phyloP scores from a whole-genome alignment of 2,797 vertebrate species.

The Acanthiza pusilla region DNA sequence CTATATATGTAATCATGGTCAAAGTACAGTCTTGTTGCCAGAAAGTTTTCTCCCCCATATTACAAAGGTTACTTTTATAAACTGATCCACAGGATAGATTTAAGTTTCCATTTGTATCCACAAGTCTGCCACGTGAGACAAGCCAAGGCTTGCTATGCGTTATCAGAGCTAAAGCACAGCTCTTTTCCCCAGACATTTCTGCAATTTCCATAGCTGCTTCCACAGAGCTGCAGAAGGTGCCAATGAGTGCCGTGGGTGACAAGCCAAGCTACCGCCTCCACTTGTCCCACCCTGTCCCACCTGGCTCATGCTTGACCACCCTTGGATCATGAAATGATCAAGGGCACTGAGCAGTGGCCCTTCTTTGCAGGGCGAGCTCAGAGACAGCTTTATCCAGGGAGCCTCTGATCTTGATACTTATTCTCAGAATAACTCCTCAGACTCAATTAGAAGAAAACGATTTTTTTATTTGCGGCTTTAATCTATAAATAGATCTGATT shows the following conservation, averaged over 20 bases:
- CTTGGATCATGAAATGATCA: background rate
- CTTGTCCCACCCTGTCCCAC: accelerated
- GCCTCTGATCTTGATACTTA: background rate
- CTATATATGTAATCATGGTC: background rate
- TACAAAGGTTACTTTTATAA: background rate
- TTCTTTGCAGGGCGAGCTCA: background rate
- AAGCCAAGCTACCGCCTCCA: background rate
- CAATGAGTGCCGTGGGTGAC: background rate
- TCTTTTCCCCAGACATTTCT: background rate
- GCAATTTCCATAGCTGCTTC: background rate
- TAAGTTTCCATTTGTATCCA: background rate
- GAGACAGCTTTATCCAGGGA: background rate
- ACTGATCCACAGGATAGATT: background rate
- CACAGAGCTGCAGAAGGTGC: background rate
- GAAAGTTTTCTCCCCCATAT: background rate
- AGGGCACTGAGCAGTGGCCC: background rate
- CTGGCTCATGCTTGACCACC: background rate
- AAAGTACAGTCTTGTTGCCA: background rate
- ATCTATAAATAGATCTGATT: background rate
- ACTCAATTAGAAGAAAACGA: background rate
- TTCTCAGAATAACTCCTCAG: background rate
- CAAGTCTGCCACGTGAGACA: background rate
- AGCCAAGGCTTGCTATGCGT: too few relatives aligned
- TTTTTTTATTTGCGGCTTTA: background rate
- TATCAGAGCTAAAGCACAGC: background rate